These are phyloP conservation scores for Dendrocopos noguchii DNA, from an alignment of 2,113 vertebrate genomes.

Conservation along the genomic window DNA sequence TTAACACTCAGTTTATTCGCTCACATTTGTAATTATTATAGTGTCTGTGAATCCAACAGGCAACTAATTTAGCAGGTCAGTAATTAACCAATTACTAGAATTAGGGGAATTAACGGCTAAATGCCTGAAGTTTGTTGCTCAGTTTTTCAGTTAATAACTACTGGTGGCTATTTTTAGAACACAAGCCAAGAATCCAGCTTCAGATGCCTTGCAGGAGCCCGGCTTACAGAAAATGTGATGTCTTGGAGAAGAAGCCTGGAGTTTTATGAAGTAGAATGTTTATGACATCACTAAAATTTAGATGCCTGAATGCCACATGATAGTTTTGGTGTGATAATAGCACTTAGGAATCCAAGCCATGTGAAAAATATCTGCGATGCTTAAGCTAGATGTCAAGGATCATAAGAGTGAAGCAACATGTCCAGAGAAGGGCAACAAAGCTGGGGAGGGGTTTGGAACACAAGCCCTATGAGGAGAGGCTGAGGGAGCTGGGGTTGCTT, in stretches of 20 bases:
- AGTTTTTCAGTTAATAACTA: background rate
- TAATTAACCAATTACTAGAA: too few species aligned
- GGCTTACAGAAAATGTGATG: background rate
- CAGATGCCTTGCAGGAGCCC: background rate
- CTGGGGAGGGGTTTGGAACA: too few species aligned
- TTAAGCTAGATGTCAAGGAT: background rate
- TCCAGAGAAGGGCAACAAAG: too few species aligned
- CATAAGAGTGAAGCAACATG: background rate
- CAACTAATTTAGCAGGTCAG: background rate
- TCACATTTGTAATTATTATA: background rate
- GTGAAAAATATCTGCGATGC: background rate
- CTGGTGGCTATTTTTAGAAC: background rate
- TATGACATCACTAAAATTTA: background rate
- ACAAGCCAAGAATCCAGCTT: background rate
- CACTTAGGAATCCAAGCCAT: background rate
- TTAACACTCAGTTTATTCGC: background rate
- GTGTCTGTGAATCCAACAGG: background rate
- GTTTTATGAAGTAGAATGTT: background rate
- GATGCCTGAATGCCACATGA: background rate
- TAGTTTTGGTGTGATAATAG: background rate
- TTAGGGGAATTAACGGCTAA: background rate
- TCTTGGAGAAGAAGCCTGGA: background rate
- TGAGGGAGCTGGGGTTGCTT: too few species aligned
- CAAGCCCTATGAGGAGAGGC: too few species aligned
- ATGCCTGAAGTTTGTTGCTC: background rate